A percentile compares a stretch with the other conserved stretches of the same genome.
Evolutionary conservation across 2,888 invertebrate species (phyloP).

Genomic region (Lithophane socia): DNA sequence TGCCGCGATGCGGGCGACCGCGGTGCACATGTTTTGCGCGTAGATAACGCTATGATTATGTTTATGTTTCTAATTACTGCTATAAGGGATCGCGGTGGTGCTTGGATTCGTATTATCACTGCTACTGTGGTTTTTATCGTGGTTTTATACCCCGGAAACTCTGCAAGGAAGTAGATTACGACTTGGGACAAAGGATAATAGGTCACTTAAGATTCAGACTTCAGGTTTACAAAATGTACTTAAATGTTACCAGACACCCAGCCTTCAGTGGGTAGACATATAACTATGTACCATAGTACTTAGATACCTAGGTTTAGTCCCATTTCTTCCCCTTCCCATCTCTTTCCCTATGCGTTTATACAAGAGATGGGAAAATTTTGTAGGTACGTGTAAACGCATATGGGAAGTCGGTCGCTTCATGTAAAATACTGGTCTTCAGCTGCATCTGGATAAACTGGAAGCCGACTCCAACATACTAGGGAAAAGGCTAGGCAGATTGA

Average conservation of each 20-base stretch:
- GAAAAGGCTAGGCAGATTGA: no score
- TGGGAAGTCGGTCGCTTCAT: no score
- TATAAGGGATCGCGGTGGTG: slow-evolving; percentile 31
- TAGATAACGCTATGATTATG: slow-evolving; percentile 60
- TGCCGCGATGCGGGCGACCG: slow-evolving; percentile 78
- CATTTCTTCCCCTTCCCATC: no score
- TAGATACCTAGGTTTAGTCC: not conserved
- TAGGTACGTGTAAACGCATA: no score
- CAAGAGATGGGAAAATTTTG: no score
- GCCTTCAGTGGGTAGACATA: not conserved
- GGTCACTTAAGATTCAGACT: not conserved
- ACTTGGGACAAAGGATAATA: not conserved
- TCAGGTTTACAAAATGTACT: not conserved
- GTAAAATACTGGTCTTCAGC: no score
- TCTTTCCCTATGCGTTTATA: no score
- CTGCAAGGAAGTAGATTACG: not conserved
- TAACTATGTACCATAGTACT: not conserved
- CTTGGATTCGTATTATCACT: slow-evolving; percentile 23
- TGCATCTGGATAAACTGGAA: no score
- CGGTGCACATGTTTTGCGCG: slow-evolving; percentile 71
- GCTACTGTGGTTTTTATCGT: slow-evolving; percentile 28
- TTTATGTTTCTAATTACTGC: slow-evolving; percentile 60
- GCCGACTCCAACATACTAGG: no score
- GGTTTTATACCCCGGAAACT: not conserved
- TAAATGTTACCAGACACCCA: not conserved